Evolutionary conservation across 1,140 invertebrate genomes (phyloP).

Genomic region (Cydia pomonella): DNA sequence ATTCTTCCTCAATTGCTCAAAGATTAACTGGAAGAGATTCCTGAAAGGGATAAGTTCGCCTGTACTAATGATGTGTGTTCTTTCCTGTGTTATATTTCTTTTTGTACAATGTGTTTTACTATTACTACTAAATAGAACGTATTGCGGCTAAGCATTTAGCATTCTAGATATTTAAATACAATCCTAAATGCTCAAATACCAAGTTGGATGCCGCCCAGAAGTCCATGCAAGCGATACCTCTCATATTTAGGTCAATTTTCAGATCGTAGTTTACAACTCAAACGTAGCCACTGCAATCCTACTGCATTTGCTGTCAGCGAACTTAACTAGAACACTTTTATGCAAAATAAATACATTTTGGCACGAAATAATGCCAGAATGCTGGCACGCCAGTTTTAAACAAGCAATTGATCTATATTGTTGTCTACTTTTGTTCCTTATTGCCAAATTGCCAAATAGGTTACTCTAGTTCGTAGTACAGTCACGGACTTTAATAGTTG

Average conservation of each 20-base stretch:
- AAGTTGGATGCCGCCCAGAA: slow-evolving; percentile 46
- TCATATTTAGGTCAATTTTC: slow-evolving; percentile 52
- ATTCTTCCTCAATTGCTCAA: too few relatives aligned
- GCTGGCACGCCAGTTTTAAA: background rate
- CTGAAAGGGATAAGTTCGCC: too few relatives aligned
- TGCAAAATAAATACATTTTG: background rate
- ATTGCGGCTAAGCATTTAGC: background rate
- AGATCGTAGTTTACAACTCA: slow-evolving; percentile 40
- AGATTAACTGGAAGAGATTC: too few relatives aligned
- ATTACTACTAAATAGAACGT: too few relatives aligned
- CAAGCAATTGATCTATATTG: background rate
- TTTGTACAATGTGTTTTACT: too few relatives aligned
- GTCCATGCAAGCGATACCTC: slow-evolving; percentile 40
- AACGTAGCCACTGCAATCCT: slow-evolving; percentile 23
- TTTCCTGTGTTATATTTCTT: too few relatives aligned
- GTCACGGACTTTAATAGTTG: too few relatives aligned
- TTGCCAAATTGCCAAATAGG: slow-evolving; percentile 1
- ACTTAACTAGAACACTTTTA: background rate
- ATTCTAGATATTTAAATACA: background rate
- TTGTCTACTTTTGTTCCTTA: background rate
- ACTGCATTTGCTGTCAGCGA: slow-evolving; percentile 31
- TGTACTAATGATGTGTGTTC: too few relatives aligned
- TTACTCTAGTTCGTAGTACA: too few relatives aligned
- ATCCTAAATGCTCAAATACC: background rate
- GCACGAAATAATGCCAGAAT: background rate